These are phyloP conservation scores for Gadopsis marmoratus DNA, from an alignment of 2,797 vertebrate genomes.

Conservation along the genomic window DNA sequence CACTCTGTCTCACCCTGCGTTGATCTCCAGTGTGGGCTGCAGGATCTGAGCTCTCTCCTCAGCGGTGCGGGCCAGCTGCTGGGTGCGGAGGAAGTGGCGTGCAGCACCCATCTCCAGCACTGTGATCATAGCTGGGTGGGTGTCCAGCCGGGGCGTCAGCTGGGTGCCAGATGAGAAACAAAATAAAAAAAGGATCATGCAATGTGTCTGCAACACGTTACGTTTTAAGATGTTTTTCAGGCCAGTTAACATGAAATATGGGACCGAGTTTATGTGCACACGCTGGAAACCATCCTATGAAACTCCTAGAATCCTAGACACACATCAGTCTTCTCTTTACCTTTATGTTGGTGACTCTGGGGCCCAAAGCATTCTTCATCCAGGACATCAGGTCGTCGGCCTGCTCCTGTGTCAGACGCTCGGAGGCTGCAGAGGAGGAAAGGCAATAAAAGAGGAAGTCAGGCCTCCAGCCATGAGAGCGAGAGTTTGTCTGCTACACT, in stretches of 20 bases:
- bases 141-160: constrained; percentile 94
- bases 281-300: no score
- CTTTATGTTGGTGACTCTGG: constrained; percentile 91
- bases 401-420: constrained; percentile 89
- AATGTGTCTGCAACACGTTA: neutral
- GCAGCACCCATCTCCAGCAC: constrained; percentile 98
- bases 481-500: neutral
- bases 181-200: neutral
- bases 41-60: constrained; percentile 95
- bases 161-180: constrained; percentile 49
- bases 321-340: constrained; percentile 66
- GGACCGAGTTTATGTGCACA: neutral
- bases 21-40: constrained; percentile 97
- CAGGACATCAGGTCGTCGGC: constrained; percentile 92
- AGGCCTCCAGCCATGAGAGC: neutral
- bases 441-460: neutral
- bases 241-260: neutral
- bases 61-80: constrained; percentile 91
- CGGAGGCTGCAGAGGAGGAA: constrained; percentile 78
- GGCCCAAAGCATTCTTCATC: constrained; percentile 93
- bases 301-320: neutral
- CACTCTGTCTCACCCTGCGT: constrained; percentile 86
- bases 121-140: constrained; percentile 97
- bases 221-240: neutral
- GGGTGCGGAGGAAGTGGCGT: constrained; percentile 96